Evolutionary conservation across 1,140 invertebrate species (phyloP), one percentile per base, ranked within the genome.

Genomic region (Onthophagus taurus): DNA sequence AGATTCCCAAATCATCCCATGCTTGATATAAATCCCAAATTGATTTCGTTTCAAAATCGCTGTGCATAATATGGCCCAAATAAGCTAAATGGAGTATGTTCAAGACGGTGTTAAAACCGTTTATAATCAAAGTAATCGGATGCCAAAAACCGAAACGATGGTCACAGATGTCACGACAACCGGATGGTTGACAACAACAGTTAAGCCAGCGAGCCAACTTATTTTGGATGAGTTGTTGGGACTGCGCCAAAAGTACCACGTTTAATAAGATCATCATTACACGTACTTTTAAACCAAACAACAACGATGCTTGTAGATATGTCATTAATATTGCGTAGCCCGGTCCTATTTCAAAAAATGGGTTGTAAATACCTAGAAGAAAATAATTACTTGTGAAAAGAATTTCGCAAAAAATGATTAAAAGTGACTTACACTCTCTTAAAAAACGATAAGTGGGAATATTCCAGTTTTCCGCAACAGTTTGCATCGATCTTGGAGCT

Each of bases 361-460:
- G n/a, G n/a, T n/a, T n/a, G n/a, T n/a, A n/a, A n/a, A n/a, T n/a
- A n/a, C n/a, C n/a, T n/a, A n/a, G n/a, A n/a, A n/a, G n/a, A n/a
- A n/a, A n/a, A n/a, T n/a, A n/a, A n/a, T n/a, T n/a, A n/a, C n/a
- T n/a, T n/a, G n/a, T n/a, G n/a, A n/a, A n/a, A n/a, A n/a, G n/a
- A n/a, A n/a, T n/a, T n/a, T n/a, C n/a, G n/a, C n/a, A n/a, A n/a
- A n/a, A n/a, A n/a, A n/a, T n/a, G n/a, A n/a, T n/a, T n/a, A n/a
- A n/a, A n/a, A n/a, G n/a, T n/a, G n/a, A 71, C 70, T 64, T 71
- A 84, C 81, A 93, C 46, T 76, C 84, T 70, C 96, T 95, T 1
- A 98, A 72, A 88, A 92, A 98, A 42, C 76, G 74, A 64, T 97
- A 94, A 89, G 96, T 97, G 2, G 94, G 92, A 45, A 91, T 77